Percentiles rank a stretch among this genome's conserved stretches.
Evolutionary conservation across 2,113 vertebrate species (phyloP).

Genomic region (Pterocles orientalis): DNA sequence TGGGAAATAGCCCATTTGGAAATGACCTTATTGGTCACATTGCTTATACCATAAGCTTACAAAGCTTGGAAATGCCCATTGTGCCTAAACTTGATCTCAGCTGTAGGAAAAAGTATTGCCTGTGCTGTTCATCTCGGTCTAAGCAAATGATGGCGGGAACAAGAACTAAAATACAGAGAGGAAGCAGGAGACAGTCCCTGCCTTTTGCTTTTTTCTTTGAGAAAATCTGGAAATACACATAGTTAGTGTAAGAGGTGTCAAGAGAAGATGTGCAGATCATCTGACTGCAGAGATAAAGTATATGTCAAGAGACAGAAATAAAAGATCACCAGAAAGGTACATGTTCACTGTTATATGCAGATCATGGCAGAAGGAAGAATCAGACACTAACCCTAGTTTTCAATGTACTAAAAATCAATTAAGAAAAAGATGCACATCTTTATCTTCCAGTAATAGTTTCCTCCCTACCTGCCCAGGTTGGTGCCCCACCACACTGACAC

Average conservation of each 20-base stretch:
- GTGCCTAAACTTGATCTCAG: neutral
- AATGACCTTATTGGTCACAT: neutral
- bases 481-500: neutral
- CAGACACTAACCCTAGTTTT: neutral
- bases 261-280: neutral
- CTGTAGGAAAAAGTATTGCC: neutral
- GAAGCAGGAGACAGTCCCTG: neutral
- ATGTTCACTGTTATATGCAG: neutral
- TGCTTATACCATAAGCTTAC: neutral
- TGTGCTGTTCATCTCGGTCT: neutral
- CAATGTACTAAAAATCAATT: neutral
- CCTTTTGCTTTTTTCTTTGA: neutral
- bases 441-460: neutral
- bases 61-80: neutral
- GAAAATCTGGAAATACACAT: neutral
- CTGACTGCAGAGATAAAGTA: neutral
- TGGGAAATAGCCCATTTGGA: neutral
- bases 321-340: neutral
- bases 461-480: neutral
- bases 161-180: neutral
- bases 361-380: neutral
- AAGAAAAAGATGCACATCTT: neutral
- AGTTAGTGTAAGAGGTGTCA: neutral
- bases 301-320: neutral
- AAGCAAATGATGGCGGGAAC: neutral